Conservation (phyloP, 2,888 invertebrate genomes). For the Chelonus formosanus region DNA sequence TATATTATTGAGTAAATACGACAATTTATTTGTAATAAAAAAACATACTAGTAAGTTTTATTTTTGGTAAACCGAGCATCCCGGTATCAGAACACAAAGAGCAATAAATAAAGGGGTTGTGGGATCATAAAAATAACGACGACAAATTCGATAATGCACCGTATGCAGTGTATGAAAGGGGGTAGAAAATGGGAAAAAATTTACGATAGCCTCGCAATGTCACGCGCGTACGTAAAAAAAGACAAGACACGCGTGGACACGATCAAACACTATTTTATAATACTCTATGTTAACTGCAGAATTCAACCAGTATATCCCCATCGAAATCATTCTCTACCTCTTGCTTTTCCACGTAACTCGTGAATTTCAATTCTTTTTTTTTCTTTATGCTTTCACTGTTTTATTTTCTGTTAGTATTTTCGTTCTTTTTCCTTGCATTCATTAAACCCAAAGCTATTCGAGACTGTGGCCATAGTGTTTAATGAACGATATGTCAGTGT, state of each 20-base stretch:
- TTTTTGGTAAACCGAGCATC: constrained; percentile 1
- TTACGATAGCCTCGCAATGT: constrained; percentile 21
- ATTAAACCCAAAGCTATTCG: constrained; percentile 12
- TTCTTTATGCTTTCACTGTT: constrained; percentile 1
- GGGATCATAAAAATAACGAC: constrained; percentile 21
- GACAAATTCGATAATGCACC: constrained; percentile 25
- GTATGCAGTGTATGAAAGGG: constrained; percentile 12
- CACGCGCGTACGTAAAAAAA: constrained; percentile 25
- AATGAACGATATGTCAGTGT: constrained; percentile 26
- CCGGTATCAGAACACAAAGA: constrained; percentile 6
- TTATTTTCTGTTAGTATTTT: constrained; percentile 35
- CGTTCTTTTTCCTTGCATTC: constrained; percentile 6
- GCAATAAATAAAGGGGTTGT: constrained; percentile 8
- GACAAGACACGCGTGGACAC: constrained; percentile 36
- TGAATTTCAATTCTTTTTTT: constrained; percentile 12
- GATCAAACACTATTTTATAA: constrained; percentile 41
- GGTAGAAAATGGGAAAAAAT: constrained; percentile 21
- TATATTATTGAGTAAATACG: neutral
- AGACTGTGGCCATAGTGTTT: constrained; percentile 15
- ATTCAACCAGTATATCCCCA: constrained; percentile 4
- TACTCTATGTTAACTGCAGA: constrained; percentile 32
- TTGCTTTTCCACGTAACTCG: neutral
- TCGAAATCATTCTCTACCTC: constrained; percentile 28
- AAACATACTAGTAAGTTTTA: neutral
- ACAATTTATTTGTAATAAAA: neutral